These are phyloP conservation scores for Lymantria dispar DNA, from an alignment of 2,888 invertebrate genomes.

Conservation along the genomic window DNA sequence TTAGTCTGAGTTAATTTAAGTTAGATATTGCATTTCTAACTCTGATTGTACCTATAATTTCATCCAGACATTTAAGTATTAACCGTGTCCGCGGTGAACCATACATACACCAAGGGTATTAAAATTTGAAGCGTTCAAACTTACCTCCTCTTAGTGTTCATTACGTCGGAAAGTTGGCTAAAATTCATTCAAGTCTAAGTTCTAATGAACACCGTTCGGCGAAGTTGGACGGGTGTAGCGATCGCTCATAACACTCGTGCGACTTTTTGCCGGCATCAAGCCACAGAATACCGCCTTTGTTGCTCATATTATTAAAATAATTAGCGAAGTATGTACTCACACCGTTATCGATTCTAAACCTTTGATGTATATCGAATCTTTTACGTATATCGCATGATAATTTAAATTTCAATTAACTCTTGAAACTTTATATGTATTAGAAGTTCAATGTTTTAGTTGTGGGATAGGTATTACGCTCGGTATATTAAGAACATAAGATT, in stretches of 20 bases:
- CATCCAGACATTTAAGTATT: conserved; percentile 62
- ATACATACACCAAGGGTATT: conserved; percentile 56
- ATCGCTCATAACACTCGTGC: conserved; percentile 47
- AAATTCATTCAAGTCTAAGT: conserved; percentile 79
- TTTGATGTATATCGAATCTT: conserved; percentile 22
- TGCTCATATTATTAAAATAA: conserved; percentile 33
- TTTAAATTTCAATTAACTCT: conserved; percentile 48
- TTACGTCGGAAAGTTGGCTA: conserved; percentile 76
- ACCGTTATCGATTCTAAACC: conserved; percentile 15
- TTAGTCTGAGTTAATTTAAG: conserved; percentile 54
- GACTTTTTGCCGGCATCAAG: conserved; percentile 40
- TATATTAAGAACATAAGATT: too few species aligned
- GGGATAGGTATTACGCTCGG: too few species aligned
- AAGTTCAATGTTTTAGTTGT: conserved; percentile 37
- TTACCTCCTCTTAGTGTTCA: conserved; percentile 80
- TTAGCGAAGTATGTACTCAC: conserved; percentile 18
- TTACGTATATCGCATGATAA: conserved; percentile 31
- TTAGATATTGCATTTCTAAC: conserved; percentile 76
- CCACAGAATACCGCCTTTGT: conserved; percentile 41
- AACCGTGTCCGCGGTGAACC: conserved; percentile 56
- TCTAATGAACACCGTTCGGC: conserved; percentile 76
- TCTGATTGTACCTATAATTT: conserved; percentile 56
- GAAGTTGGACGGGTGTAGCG: conserved; percentile 61
- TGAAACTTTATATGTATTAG: conserved; percentile 31
- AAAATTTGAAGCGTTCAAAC: conserved; percentile 79